These are phyloP conservation scores for Gambusia holbrooki DNA, from an alignment of 2,113 vertebrate species.

Conservation along the genomic window DNA sequence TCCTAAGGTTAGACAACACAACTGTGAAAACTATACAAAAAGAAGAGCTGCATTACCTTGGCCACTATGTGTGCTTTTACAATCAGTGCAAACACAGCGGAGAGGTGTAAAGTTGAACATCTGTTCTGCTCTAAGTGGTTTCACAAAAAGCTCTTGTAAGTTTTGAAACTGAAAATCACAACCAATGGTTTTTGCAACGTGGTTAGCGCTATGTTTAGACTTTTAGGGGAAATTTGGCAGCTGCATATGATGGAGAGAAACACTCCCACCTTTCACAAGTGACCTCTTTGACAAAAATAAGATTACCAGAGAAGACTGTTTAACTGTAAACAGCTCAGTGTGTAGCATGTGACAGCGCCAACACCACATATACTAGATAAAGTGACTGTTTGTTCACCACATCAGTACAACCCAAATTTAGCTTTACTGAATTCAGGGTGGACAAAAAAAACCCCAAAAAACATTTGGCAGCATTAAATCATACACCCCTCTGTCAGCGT, in stretches of 20 bases:
- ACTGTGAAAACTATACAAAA: no score
- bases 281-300: conserved; percentile 3
- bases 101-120: not conserved
- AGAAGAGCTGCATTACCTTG: no score
- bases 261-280: not conserved
- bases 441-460: no score
- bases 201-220: not conserved
- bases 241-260: not conserved
- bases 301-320: not conserved
- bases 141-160: not conserved
- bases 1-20: no score
- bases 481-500: not conserved
- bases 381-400: not conserved
- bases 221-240: not conserved
- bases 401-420: not conserved
- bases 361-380: not conserved
- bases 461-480: conserved; percentile 6
- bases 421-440: not conserved
- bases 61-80: no score
- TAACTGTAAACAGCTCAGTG: not conserved
- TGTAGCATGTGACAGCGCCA: not conserved
- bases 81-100: not conserved
- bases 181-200: not conserved
- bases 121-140: not conserved
- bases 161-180: not conserved